Conservation (phyloP, 2,113 vertebrate genomes). For the Sinocyclocheilus maitianheensis region DNA sequence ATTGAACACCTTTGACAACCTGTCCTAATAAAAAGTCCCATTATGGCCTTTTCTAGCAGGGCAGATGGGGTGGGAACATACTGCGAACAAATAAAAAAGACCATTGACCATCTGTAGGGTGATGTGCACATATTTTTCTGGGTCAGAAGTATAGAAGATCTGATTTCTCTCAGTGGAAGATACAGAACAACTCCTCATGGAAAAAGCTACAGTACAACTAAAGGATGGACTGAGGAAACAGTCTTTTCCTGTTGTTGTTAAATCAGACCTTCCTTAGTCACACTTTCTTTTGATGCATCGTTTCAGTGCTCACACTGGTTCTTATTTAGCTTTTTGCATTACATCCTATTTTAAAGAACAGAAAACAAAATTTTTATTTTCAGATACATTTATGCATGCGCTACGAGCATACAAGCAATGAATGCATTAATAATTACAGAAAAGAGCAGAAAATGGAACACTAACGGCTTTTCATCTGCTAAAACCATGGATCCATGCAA, state of each 20-base stretch:
- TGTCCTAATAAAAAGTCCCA: background rate
- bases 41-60: background rate
- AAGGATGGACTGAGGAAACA: background rate
- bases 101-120: background rate
- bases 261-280: slow-evolving; percentile 1
- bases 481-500: background rate
- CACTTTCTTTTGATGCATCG: slow-evolving; percentile 2
- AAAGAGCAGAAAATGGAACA: background rate
- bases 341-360: background rate
- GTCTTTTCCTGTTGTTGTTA: slow-evolving; percentile 9
- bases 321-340: background rate
- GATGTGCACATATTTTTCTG: background rate
- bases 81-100: background rate
- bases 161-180: background rate
- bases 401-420: background rate
- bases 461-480: background rate
- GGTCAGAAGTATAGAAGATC: background rate
- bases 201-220: background rate
- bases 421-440: background rate
- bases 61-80: background rate
- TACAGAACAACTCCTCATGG: background rate
- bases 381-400: background rate
- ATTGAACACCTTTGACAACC: background rate
- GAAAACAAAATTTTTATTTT: background rate
- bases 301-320: background rate